Base-by-base conservation (phyloP, 2,888 invertebrate species). In the Tinea trinotella region DNA sequence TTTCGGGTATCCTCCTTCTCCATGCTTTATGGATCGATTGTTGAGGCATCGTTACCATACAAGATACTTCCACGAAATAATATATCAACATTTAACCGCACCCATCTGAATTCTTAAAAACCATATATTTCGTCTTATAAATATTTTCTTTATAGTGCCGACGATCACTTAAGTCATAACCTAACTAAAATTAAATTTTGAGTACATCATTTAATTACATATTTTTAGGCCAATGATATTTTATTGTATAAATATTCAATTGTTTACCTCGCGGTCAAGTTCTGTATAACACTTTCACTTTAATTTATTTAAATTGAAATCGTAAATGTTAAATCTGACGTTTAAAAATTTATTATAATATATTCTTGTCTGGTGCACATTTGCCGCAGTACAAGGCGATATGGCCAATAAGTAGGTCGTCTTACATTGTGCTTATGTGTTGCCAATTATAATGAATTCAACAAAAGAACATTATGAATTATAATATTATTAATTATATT, bases 121-220 rank as follows among this genome's bases (percentile, higher is more conserved):
- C 63, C 63, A 56, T 65, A 65, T 64, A 67, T 68, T 70, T 64
- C 57, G 65, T 71, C n/a, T 68, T 67, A 73, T 71, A 74, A 74
- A n/a, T n/a, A n/a, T n/a, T n/a, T n/a, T 68, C 62, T 15, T 35
- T 35, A 35, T 7, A 3, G 10, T 35, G 35, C 35, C 35, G 62
- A 60, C 55, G 65, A 71, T 58, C 67, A 65, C 73, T 67, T 60
- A 4, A 30, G n/a, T n/a, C n/a, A n/a, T n/a, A n/a, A n/a, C n/a
- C n/a, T n/a, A n/a, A n/a, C n/a, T n/a, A n/a, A n/a, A n/a, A n/a
- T n/a, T n/a, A n/a, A n/a, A n/a, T n/a, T n/a, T n/a, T n/a, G n/a
- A n/a, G n/a, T n/a, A n/a, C n/a, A n/a, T n/a, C n/a, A n/a, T n/a
- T n/a, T n/a, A n/a, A n/a, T n/a, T n/a, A n/a, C n/a, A n/a, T n/a